Base-by-base conservation (phyloP, 2,113 vertebrate genomes). In the Boulengeromyrus knoepffleri region DNA sequence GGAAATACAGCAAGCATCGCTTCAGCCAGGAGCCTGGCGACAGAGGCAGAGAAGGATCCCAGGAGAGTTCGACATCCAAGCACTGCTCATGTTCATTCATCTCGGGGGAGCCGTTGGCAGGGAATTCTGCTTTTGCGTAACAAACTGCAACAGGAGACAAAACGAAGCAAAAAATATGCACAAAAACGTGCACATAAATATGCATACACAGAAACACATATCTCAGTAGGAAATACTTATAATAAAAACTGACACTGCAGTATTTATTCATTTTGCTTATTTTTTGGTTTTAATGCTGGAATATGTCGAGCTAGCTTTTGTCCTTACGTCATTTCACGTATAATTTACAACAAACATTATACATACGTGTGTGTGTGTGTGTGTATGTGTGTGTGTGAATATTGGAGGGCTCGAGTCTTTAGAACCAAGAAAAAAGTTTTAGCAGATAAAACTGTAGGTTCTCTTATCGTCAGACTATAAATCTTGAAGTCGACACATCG, bases 1-100 rank as follows among this genome's bases (percentile, higher is more conserved):
- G 36, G 31, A 89, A 52, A 19, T 7, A 49, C 74, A 31, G 12
- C 88, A 92, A 70, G 46, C 56, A 93, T 10, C 77, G 62, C 85
- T 94, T 94, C 58, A 93, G 50, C 91, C 90, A 92, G 46, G 36
- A 84, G 80, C 17, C 56, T 1, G 77, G 74, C 0, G 74, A 62
- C 87, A 24, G 39, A 15, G 56, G 47, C 3, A 45, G 10, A 2
- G 90, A 85, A 0, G 9, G 36, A 5, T 56, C 89, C 70, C 52
- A 1, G 3, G 49, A 50, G 52, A 13, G n/a, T 45, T 27, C 80
- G 24, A 10, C 12, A 5, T 50, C 13, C 53, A 89, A 50, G 80
- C 88, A 90, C 0, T 3, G 56, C n/a, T 83, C 47, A 1, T 24
- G 66, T 85, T 92, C 92, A 12, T 21, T 89, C 93, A 94, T 94